Evolutionary conservation across 2,888 invertebrate genomes (phyloP).

Genomic region (Eueremaeus valkanovi): DNA sequence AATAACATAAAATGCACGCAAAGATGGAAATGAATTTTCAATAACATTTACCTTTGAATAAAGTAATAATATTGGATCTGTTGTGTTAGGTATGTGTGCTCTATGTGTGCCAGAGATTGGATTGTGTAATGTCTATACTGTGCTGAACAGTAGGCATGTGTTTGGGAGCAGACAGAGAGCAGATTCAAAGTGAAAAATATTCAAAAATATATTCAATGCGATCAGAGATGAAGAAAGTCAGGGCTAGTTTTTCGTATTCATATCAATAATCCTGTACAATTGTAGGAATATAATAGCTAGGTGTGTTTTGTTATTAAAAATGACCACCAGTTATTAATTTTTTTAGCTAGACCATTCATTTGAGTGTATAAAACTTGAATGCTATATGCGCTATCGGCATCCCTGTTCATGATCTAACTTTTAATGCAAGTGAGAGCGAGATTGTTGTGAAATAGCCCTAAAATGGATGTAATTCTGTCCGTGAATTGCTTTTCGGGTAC

Average conservation of each 20-base stretch:
- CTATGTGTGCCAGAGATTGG: constrained; percentile 37
- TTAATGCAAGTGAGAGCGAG: too few relatives aligned
- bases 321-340: too few relatives aligned
- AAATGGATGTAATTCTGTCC: background rate
- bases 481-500: background rate
- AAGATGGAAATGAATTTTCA: constrained; percentile 31
- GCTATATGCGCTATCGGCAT: too few relatives aligned
- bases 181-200: background rate
- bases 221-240: too few relatives aligned
- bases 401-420: too few relatives aligned
- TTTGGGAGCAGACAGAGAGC: background rate
- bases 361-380: too few relatives aligned
- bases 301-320: too few relatives aligned
- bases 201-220: too few relatives aligned
- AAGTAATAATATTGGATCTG: constrained; percentile 27
- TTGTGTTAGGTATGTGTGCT: constrained; percentile 41
- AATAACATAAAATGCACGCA: constrained; percentile 21
- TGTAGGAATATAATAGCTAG: too few relatives aligned
- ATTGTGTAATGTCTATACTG: constrained; percentile 30
- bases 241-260: too few relatives aligned
- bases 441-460: background rate
- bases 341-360: too few relatives aligned
- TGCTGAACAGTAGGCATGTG: constrained; percentile 44
- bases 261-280: too few relatives aligned
- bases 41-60: constrained; percentile 35